phyloP scores from a whole-genome alignment of 2,797 vertebrate genomes.

The Agapornis canus region DNA sequence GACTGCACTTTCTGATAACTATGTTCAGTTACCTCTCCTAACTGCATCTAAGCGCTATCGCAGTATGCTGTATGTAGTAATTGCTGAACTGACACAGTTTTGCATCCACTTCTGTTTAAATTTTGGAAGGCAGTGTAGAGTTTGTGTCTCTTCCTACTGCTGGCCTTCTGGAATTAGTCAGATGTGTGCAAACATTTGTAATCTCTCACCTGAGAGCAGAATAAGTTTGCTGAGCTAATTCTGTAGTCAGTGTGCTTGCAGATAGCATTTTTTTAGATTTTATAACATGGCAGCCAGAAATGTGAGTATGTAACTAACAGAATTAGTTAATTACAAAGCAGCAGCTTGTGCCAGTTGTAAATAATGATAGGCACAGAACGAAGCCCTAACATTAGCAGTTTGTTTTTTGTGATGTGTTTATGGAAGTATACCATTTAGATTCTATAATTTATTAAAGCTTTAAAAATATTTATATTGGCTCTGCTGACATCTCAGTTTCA shows the following conservation, averaged over 20 bases:
- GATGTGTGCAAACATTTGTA: constrained; percentile 39
- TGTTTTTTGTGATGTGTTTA: not conserved
- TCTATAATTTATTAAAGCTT: not conserved
- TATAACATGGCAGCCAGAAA: not conserved
- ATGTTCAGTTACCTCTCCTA: not conserved
- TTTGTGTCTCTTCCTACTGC: not conserved
- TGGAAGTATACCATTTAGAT: not conserved
- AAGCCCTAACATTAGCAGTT: not conserved
- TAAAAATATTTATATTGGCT: not conserved
- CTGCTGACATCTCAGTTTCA: not conserved
- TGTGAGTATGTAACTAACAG: not conserved
- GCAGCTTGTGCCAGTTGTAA: not conserved
- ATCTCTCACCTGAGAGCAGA: not conserved
- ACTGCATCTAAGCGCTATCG: not conserved
- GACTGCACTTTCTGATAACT: not conserved
- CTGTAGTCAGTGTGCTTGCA: not conserved
- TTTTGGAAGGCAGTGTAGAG: not conserved
- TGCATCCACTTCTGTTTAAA: not conserved
- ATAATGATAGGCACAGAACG: not conserved
- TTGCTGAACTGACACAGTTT: not conserved
- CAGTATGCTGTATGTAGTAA: not conserved
- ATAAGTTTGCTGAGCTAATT: constrained; percentile 29
- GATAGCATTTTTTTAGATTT: constrained; percentile 35
- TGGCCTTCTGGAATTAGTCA: not conserved
- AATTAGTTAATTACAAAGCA: constrained; percentile 21